Evolutionary conservation across 2,888 invertebrate species (phyloP), one percentile per base, ranked within the genome.

Genomic region (Onchidella celtica): DNA sequence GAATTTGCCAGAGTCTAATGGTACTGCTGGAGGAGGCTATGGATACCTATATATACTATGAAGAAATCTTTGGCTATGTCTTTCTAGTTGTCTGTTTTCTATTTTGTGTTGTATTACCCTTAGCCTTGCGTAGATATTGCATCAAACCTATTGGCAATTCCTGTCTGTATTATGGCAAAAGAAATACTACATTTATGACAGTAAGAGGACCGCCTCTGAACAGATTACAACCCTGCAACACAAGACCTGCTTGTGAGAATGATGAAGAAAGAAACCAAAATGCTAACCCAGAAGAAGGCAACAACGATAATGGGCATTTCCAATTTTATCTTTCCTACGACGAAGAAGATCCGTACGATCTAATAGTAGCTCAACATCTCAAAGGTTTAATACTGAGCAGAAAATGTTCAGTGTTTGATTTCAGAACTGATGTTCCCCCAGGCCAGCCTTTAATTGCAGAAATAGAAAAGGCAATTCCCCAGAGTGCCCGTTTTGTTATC

Each of bases 271-370:
- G n/a, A 61, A 61, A 61, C 11, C 4, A 24, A 24, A 61, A 14
- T 17, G 61, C 9, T n/a, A 17, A 6, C 17, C 3, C 59, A 17
- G 24, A 59, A 14, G 59, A 59, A n/a, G 59, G n/a, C n/a, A 6
- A 24, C 9, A n/a, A 59, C 24, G 59, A 47, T 47, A 47, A 59
- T n/a, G 21, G 3, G 24, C n/a, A 17, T 59, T 66, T 29, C n/a
- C 29, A 66, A 6, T 32, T 66, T 32, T 66, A 66, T 34, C 6
- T 66, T 3, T 66, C 66, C 9, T 66, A 66, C 32, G 66, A 66
- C 29, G 66, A 66, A 66, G 66, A 66, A 34, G 66, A 32, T 14
- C 14, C 6, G 6, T 66, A 66, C n/a, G 66, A 66, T 32, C 66
- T 66, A 6, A 66, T 66, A 32, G 21, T 66, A 14, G 66, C 66